Conservation (phyloP, 2,888 invertebrate species). For the Criorhina ranunculi region DNA sequence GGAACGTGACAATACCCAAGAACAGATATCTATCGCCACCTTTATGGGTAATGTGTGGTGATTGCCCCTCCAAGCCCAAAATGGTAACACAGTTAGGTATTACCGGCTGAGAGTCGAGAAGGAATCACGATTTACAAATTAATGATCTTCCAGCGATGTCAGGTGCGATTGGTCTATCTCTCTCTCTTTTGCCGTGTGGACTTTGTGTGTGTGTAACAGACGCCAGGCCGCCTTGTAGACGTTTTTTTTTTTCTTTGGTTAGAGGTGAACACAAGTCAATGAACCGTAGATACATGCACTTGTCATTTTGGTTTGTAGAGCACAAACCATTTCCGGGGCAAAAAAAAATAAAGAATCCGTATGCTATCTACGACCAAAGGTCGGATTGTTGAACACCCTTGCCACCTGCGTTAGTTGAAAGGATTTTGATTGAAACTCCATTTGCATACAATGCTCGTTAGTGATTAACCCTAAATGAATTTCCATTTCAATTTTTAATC, state of each 20-base stretch:
- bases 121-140: slow-evolving; percentile 77
- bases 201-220: slow-evolving; percentile 48
- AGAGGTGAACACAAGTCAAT: slow-evolving; percentile 71
- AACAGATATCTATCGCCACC: slow-evolving; percentile 72
- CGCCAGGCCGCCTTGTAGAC: slow-evolving; percentile 30
- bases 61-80: slow-evolving; percentile 67
- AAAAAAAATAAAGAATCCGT: no score
- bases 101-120: slow-evolving; percentile 55
- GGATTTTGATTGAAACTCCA: slow-evolving; percentile 37
- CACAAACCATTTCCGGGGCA: slow-evolving; percentile 44
- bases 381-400: slow-evolving; percentile 28
- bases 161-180: slow-evolving; percentile 68
- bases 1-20: slow-evolving; percentile 73
- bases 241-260: slow-evolving; percentile 37
- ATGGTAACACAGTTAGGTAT: slow-evolving; percentile 75
- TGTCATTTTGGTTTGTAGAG: slow-evolving; percentile 61
- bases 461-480: slow-evolving; percentile 34
- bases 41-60: slow-evolving; percentile 58
- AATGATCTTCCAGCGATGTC: slow-evolving; percentile 72
- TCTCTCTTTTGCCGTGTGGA: no score
- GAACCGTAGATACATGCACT: slow-evolving; percentile 63
- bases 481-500: slow-evolving; percentile 46
- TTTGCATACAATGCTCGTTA: slow-evolving; percentile 63
- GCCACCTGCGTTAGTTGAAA: not conserved
- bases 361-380: no score